A percentile compares a stretch with the other conserved stretches of the same genome.
phyloP scores from a whole-genome alignment of 2,888 invertebrate species.

The Sceliomorpha sp. region DNA sequence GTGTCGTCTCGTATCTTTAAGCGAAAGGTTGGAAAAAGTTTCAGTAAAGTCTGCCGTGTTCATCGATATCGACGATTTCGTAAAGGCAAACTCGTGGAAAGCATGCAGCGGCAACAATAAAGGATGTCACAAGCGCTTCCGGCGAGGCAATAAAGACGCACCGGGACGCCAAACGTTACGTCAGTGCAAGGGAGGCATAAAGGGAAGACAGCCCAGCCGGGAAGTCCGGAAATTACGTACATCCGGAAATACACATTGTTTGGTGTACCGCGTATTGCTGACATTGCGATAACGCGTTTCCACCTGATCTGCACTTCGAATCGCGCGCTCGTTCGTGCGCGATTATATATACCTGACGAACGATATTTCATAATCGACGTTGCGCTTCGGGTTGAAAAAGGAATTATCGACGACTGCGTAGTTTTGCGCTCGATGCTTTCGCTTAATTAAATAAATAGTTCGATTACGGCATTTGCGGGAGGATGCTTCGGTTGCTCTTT shows the following conservation, averaged over 20 bases:
- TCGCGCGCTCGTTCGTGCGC: too few species aligned
- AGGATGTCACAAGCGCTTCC: conserved; percentile 61
- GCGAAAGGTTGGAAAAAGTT: conserved; percentile 35
- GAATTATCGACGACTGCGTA: too few species aligned
- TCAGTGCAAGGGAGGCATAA: conserved; percentile 38
- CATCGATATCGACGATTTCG: conserved; percentile 46
- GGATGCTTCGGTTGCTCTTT: too few species aligned
- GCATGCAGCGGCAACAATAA: conserved; percentile 56
- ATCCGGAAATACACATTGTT: conserved; percentile 60
- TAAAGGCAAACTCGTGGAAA: conserved; percentile 45
- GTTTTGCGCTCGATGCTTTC: too few species aligned
- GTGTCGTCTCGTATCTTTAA: conserved; percentile 24
- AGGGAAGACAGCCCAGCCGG: conserved; percentile 28
- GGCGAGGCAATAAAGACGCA: conserved; percentile 60
- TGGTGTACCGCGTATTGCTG: conserved; percentile 46
- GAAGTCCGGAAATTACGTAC: conserved; percentile 59
- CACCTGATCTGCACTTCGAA: conserved; percentile 8
- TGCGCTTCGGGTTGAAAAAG: too few species aligned
- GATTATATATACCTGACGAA: too few species aligned
- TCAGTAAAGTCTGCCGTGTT: conserved; percentile 26
- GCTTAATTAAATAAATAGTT: too few species aligned
- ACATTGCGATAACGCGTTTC: conserved; percentile 26
- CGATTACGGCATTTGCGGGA: too few species aligned
- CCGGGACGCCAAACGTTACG: conserved; percentile 58
- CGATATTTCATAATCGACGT: too few species aligned